Evolutionary conservation across 2,113 vertebrate genomes (phyloP).

Genomic region (Paradoxurus hermaphroditus): DNA sequence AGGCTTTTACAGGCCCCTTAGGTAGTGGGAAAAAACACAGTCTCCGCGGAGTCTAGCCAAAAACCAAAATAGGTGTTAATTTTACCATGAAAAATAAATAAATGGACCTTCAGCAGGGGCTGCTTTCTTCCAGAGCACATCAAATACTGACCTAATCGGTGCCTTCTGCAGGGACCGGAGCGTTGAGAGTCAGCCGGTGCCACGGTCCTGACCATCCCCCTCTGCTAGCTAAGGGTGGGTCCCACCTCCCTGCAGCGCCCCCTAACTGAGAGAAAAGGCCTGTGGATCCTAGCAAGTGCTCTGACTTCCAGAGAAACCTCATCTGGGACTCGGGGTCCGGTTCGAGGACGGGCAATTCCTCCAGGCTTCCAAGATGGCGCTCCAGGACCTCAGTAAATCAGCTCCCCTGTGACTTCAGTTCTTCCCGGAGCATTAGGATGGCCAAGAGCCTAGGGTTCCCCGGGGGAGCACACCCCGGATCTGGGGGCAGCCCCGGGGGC

Average conservation of each 20-base stretch:
- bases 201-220: neutral
- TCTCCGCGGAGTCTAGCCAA: neutral
- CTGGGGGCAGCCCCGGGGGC: too few species aligned
- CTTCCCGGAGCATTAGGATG: too few species aligned
- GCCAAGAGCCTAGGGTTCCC: too few species aligned
- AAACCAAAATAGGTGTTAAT: neutral
- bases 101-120: too few species aligned
- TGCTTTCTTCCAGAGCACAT: neutral
- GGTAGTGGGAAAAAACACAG: neutral
- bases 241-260: accelerated
- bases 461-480: too few species aligned
- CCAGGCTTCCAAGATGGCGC: neutral
- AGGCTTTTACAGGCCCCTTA: neutral
- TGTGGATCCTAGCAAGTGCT: accelerated
- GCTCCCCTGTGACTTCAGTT: too few species aligned
- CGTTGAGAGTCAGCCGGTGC: accelerated
- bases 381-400: too few species aligned
- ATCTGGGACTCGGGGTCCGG: neutral
- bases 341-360: neutral
- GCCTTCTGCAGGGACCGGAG: neutral
- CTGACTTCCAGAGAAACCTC: neutral
- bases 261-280: too few species aligned
- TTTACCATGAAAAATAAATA: neutral
- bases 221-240: accelerated
- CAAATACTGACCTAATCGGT: neutral